Conservation (phyloP, 2,113 vertebrate genomes). For the Mola mola region DNA sequence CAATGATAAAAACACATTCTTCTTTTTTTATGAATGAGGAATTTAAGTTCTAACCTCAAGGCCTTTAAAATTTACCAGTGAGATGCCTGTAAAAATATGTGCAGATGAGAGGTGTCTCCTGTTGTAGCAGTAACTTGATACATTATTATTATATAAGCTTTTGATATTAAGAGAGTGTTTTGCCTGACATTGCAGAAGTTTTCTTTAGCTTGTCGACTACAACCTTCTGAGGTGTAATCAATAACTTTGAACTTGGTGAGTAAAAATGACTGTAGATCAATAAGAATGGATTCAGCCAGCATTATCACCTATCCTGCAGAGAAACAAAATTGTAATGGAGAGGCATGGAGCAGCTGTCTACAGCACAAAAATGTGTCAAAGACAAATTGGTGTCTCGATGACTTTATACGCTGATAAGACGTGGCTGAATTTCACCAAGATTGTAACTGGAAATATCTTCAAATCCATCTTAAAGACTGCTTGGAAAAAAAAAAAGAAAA, state of each 20-base stretch:
- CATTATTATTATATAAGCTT: neutral
- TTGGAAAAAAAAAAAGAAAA: too few relatives aligned
- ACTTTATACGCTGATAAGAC: too few relatives aligned
- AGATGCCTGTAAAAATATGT: too few relatives aligned
- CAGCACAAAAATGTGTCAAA: conserved; percentile 6
- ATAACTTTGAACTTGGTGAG: conserved; percentile 61
- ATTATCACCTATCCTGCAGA: conserved; percentile 26
- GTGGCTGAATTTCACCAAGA: too few relatives aligned
- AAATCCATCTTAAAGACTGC: too few relatives aligned
- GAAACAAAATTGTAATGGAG: conserved; percentile 20
- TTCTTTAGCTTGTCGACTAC: conserved; percentile 35
- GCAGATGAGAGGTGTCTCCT: neutral
- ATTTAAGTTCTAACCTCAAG: too few relatives aligned
- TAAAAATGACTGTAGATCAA: conserved; percentile 64
- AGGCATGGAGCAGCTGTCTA: neutral
- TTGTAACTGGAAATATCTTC: too few relatives aligned
- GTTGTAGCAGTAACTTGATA: neutral
- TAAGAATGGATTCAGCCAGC: conserved; percentile 37
- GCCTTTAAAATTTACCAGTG: too few relatives aligned
- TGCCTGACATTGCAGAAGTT: conserved; percentile 17
- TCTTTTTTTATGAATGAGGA: too few relatives aligned
- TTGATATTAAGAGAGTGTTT: conserved; percentile 2
- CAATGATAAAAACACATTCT: too few relatives aligned
- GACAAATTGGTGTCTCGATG: too few relatives aligned
- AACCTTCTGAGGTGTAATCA: conserved; percentile 52